Conservation (phyloP, 2,797 vertebrate genomes). For the Diglossa cyanea region DNA sequence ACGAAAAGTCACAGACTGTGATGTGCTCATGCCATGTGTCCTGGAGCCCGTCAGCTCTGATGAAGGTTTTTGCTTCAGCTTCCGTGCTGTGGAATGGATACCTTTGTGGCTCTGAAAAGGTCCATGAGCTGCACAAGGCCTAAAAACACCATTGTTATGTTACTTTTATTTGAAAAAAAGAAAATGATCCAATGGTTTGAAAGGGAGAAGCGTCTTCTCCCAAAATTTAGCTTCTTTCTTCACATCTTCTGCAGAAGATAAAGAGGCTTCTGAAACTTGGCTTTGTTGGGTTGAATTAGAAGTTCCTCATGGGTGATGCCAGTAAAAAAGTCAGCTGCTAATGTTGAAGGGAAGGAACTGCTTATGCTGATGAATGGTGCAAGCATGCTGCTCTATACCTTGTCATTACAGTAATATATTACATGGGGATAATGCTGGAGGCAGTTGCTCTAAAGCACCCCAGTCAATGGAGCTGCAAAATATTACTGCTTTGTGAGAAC, state of each 20-base stretch:
- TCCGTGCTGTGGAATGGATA: not conserved
- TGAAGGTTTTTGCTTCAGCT: not conserved
- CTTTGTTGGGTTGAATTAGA: not conserved
- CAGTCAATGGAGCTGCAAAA: not conserved
- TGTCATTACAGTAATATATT: not conserved
- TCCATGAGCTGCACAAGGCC: not conserved
- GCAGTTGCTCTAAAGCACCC: not conserved
- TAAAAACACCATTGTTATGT: not conserved
- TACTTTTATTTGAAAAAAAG: not conserved
- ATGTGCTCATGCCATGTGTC: not conserved
- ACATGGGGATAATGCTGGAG: not conserved
- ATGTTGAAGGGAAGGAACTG: not conserved
- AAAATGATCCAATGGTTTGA: not conserved
- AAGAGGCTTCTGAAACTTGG: not conserved
- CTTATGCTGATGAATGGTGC: not conserved
- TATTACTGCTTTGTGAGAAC: not conserved
- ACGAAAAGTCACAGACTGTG: not conserved
- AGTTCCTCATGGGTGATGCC: not conserved
- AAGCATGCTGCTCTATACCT: not conserved
- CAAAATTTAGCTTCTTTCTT: not conserved
- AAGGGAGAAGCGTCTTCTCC: not conserved
- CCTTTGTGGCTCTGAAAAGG: not conserved
- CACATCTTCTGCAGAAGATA: not conserved
- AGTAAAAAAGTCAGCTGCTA: not conserved
- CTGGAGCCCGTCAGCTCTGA: not conserved